Evolutionary conservation across 2,797 vertebrate genomes (phyloP), one percentile per base, ranked within the genome.

Genomic region (Cirrhinus molitorella): DNA sequence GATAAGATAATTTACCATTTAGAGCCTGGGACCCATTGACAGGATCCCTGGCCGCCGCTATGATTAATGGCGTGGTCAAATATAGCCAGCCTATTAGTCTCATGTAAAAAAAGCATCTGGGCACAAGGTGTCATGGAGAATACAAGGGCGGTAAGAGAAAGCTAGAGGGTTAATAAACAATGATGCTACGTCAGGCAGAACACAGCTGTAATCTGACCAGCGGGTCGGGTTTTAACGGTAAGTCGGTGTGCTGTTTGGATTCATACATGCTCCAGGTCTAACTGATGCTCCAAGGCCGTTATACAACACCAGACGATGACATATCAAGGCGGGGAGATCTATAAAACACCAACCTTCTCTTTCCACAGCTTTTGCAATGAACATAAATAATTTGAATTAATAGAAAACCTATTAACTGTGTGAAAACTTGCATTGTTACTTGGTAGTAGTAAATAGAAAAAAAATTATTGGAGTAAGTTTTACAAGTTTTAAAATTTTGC

Each of bases 21-120:
- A 87, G 86, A 79, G 72, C 74, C 37, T 47, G 49, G 70, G 63
- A 65, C 73, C 28, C 53, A 75, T 53, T 65, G 71, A 74, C 74
- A 85, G 57, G 47, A 82, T 88, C 86, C 72, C 82, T 70, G 74
- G 77, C 66, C 70, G 53, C 49, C 21, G 67, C 43, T 31, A 74
- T 88, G 88, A 91, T 90, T 85, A 90, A 91, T 89, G 86, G 72
- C 45, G 14, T 83, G 86, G 76, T 83, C 75, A 84, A 83, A 89
- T 88, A 87, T 85, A 88, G 87, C 83, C 59, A 65, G 63, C 87
- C 82, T 88, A 85, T 88, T 89, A 87, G 85, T 86, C 79, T 85
- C 76, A 80, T 79, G 76, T 77, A 75, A 77, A 85, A n/a, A 84
- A 70, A 43, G 78, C 66, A 70, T 75, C 74, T 76, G 72, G 70